Base-by-base conservation (phyloP, 2,797 vertebrate genomes). In the Periparus ater region DNA sequence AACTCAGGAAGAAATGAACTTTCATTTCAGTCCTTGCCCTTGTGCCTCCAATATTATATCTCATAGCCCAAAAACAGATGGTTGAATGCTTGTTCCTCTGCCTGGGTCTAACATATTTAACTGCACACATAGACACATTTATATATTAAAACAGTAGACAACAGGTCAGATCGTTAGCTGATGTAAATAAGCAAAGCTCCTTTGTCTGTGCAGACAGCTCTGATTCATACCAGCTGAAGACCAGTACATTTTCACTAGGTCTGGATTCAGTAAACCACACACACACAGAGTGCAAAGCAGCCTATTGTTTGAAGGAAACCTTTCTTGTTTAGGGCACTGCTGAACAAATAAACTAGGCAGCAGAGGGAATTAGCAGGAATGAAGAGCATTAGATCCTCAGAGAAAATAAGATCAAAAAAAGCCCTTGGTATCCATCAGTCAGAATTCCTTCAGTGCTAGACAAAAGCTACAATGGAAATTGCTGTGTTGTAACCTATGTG, bases 191-290 rank as follows among this genome's bases (percentile, higher is more conserved):
- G 82, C 61, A 42, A 65, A 92, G 38, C 47, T 78, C 72, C 40
- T 60, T 85, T 57, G n/a, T 85, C 65, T 93, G 72, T 85, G 76
- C 81, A 92, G 40, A 71, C 42, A 75, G 44, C 76, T 72, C 73
- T 96, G 92, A 95, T 96, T 96, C 66, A 78, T 89, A 92, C 93
- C 93, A 95, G 89, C 91, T 92, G 87, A 96, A 91, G 85, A 63
- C 54, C 54, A 88, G 63, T 13, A 18, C 36, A 74, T 93, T 89
- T 91, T 89, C 83, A 29, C 65, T 90, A 71, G 83, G 65, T 96
- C 95, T 94, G 93, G 93, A 95, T 92, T 92, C 87, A 90, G 93
- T 94, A 96, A 97, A 95, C 88, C 95, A 93, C 89, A 96, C 91
- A 91, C 89, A 82, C 65, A 27, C 22, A 88, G 45, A 77, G 88